Base-by-base conservation (phyloP, 2,797 vertebrate species). In the Micromesistius poutassou region DNA sequence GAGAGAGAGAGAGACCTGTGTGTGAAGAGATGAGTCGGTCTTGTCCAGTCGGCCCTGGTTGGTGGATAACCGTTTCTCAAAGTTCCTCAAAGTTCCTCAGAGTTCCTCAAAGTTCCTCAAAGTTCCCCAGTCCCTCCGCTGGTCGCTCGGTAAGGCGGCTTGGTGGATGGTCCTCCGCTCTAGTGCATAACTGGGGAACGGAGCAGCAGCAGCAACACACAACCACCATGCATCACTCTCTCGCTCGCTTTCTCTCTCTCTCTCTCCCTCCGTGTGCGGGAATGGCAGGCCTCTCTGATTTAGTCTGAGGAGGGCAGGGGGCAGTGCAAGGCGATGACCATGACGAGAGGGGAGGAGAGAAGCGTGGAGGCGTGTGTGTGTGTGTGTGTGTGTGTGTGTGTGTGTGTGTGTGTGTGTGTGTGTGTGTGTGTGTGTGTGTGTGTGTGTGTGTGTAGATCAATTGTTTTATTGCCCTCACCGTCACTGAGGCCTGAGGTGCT, bases 181-280 rank as follows among this genome's bases (percentile, higher is more conserved):
- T 89, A 89, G 80, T 88, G 90, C 91, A 92, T 90, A 88, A 86
- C 83, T 86, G 89, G 89, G 86, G 86, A 87, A 83, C 76, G 68
- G 85, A 78, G 84, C 81, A 83, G 75, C 81, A 83, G 75, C 76
- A 72, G 36, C 36, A 38, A 70, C 42, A 85, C 86, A 81, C 72
- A 31, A 83, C 80, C 83, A 82, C 76, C 78, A 83, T 78, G 77
- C 79, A 50, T 8, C 46, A 22, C 46, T 50, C 38, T 40, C n/a
- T 14, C 33, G 5, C 42, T 46, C 42, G 2, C 42, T 16, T 16
- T 2, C 5, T 19, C 42, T 46, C 42, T 25, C 55, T 50, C 46
- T 46, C 42, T 25, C 55, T 62, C 55, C 6, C 22, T 62, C 55
- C 5, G 10, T 62, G 55, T 25, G 55, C n/a, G 55, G n/a, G 55